phyloP scores from a whole-genome alignment of 2,888 invertebrate species.

The Mactromeris polynyma region DNA sequence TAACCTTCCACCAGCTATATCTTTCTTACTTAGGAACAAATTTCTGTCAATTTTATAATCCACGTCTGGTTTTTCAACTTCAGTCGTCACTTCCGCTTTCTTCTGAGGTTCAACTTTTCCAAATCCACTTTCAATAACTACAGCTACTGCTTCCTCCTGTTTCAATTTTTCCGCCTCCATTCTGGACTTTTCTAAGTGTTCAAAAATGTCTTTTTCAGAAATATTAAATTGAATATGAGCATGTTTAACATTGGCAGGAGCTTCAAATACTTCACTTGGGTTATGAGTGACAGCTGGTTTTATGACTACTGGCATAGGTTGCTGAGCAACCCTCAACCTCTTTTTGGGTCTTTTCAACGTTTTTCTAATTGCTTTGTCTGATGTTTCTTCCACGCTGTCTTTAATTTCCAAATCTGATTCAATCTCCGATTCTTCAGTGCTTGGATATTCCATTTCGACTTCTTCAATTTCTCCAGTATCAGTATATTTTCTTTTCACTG shows the following conservation, averaged over 20 bases:
- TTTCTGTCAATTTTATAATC: slow-evolving; percentile 73
- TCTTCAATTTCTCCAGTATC: slow-evolving; percentile 63
- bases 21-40: slow-evolving; percentile 85
- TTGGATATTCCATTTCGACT: slow-evolving; percentile 77
- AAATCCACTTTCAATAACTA: slow-evolving; percentile 78
- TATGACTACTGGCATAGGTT: slow-evolving; percentile 58
- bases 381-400: neutral
- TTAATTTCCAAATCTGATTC: slow-evolving; percentile 89
- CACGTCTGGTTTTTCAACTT: slow-evolving; percentile 77
- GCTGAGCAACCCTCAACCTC: slow-evolving; percentile 87
- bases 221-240: slow-evolving; percentile 61
- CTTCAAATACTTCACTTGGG: slow-evolving; percentile 83
- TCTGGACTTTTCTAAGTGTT: slow-evolving; percentile 10
- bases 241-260: slow-evolving; percentile 83
- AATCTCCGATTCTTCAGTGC: slow-evolving; percentile 90
- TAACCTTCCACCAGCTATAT: slow-evolving; percentile 88
- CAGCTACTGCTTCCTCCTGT: neutral
- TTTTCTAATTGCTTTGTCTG: neutral
- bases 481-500: neutral
- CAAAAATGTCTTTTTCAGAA: slow-evolving; percentile 33
- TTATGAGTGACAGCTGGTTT: slow-evolving; percentile 51
- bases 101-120: slow-evolving; percentile 82
- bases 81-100: slow-evolving; percentile 59
- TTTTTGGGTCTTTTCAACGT: slow-evolving; percentile 85
- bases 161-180: neutral